Base-by-base conservation (phyloP, 2,888 invertebrate species). In the Euzophera pinguis region DNA sequence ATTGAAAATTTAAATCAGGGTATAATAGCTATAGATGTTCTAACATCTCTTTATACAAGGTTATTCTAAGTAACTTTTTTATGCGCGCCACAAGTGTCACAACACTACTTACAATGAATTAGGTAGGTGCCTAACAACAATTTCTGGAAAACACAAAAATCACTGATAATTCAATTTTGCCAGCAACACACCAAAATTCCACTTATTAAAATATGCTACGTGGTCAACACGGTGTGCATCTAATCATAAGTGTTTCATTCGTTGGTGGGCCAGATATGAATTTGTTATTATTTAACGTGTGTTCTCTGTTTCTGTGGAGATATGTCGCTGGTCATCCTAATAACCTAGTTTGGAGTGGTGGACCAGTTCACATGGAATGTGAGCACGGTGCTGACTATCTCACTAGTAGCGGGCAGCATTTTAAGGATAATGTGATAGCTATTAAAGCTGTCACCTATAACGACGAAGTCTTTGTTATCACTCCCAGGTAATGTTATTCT, bases 361-460 rank as follows among this genome's bases (percentile, higher is more conserved):
- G 80, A 1, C 80, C 84, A 0, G 58, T 86, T 47, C 75, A 86
- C 54, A 80, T 88, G 67, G 84, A 91, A 4, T 90, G 90, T 60
- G 81, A 83, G 10, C 76, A 88, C 50, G 89, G 90, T 9, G 81
- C 84, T 47, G 87, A 88, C 35, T 81, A 92, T 38, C 92, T 91
- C 77, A 81, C 84, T 42, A 75, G 74, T 1, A 88, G 85, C 49
- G 92, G 91, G 0, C 84, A 91, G 49, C 91, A 92, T 69, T 75
- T 90, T 1, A 81, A 87, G 50, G 91, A 91, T 61, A 93, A 93
- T 71, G 82, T 92, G 7, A 92, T 93, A 39, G 92, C 91, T 1
- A 93, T 92, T 10, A 91, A 93, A 60, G 85, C 88, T 3, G 90
- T 93, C 55, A 82, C 92, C 39, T 88, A 81, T 74, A 87, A 85